These are phyloP conservation scores for Quadroppia sp. DNA, from an alignment of 2,888 invertebrate species.

Conservation along the genomic window DNA sequence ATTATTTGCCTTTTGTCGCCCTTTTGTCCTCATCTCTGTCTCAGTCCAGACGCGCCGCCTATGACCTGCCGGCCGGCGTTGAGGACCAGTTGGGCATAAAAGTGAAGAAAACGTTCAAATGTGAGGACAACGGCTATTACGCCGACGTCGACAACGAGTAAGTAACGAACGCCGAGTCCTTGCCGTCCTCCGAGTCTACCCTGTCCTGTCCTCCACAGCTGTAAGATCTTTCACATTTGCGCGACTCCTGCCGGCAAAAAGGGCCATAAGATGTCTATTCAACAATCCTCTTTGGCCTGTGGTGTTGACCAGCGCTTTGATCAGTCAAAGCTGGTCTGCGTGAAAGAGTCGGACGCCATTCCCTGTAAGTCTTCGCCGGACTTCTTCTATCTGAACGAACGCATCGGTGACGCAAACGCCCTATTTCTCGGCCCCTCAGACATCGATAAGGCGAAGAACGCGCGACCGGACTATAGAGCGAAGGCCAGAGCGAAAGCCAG, in stretches of 20 bases:
- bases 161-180: neutral
- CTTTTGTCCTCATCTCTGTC: neutral
- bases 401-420: slow-evolving; percentile 37
- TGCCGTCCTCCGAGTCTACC: too few relatives aligned
- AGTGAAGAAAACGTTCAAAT: slow-evolving; percentile 36
- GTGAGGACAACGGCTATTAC: slow-evolving; percentile 37
- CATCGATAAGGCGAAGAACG: slow-evolving; percentile 32
- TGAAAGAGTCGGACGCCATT: slow-evolving; percentile 29
- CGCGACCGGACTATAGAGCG: slow-evolving; percentile 31
- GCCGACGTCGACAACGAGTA: slow-evolving; percentile 27
- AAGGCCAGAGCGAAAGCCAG: neutral
- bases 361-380: slow-evolving; percentile 38
- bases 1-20: neutral
- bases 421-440: slow-evolving; percentile 32
- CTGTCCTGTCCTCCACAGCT: too few relatives aligned
- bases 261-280: neutral
- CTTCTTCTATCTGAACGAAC: slow-evolving; percentile 38
- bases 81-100: slow-evolving; percentile 23
- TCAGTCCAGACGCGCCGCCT: slow-evolving; percentile 23
- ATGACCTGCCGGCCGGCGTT: slow-evolving; percentile 34
- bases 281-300: slow-evolving; percentile 37
- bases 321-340: slow-evolving; percentile 35
- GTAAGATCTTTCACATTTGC: slow-evolving; percentile 18
- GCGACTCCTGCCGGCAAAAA: neutral
- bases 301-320: slow-evolving; percentile 34